Percentiles rank a stretch among this genome's conserved stretches.
These are phyloP conservation scores for Oegoconia quadripuncta DNA, from an alignment of 2,888 invertebrate species.

Conservation along the genomic window DNA sequence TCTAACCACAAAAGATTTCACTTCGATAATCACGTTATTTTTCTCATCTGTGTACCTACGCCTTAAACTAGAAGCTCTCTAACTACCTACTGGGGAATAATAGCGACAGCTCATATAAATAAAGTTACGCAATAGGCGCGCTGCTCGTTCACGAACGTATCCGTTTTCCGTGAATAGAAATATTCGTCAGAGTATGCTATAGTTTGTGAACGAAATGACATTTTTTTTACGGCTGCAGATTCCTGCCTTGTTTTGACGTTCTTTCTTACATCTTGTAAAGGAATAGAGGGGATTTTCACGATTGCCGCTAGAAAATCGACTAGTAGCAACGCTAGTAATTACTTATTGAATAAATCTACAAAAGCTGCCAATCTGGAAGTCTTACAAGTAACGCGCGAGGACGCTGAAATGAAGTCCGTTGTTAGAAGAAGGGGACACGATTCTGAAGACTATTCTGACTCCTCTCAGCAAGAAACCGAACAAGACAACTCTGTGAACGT, in stretches of 20 bases:
- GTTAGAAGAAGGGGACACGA: conserved; percentile 61
- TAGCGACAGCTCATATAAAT: too few species aligned
- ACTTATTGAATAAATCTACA: conserved; percentile 32
- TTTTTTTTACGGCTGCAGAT: conserved; percentile 59
- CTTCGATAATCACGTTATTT: too few species aligned
- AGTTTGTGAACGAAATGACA: conserved; percentile 49
- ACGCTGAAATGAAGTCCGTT: conserved; percentile 73
- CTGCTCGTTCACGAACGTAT: too few species aligned
- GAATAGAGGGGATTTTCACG: conserved; percentile 50
- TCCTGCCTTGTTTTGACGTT: conserved; percentile 71
- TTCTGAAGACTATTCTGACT: conserved; percentile 72
- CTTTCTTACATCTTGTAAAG: conserved; percentile 50
- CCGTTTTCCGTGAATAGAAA: too few species aligned
- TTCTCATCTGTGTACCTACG: too few species aligned
- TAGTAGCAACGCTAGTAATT: conserved; percentile 39
- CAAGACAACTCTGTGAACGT: conserved; percentile 66
- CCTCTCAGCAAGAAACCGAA: conserved; percentile 66
- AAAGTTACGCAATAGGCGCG: too few species aligned
- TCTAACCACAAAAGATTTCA: too few species aligned
- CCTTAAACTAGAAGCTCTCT: too few species aligned
- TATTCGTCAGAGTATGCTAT: neutral
- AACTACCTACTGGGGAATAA: too few species aligned
- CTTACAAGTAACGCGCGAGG: conserved; percentile 60
- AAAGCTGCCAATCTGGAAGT: conserved; percentile 69
- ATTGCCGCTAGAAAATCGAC: conserved; percentile 38